Evolutionary conservation across 1,140 invertebrate species (phyloP).

Genomic region (Zaprionus ghesquierei): DNA sequence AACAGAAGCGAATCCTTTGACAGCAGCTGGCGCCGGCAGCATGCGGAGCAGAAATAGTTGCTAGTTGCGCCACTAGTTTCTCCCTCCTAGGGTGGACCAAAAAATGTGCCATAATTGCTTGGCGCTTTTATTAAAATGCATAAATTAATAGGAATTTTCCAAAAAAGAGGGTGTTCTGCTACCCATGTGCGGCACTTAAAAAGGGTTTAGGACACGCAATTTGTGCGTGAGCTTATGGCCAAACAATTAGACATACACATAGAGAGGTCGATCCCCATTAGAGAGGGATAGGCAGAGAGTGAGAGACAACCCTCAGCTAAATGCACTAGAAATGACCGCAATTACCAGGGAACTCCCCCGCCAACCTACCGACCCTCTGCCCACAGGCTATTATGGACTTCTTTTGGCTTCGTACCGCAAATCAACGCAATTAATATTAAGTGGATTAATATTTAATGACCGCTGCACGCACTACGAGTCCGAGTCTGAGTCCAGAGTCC

Average conservation of each 20-base stretch:
- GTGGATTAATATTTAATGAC: constrained; percentile 81
- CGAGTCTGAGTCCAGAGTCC: constrained; percentile 1
- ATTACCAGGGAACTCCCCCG: constrained; percentile 37
- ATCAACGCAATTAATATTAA: constrained; percentile 81
- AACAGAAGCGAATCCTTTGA: constrained; percentile 60
- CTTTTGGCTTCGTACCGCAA: constrained; percentile 41
- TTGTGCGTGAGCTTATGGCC: constrained; percentile 54
- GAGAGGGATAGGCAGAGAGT: too few relatives aligned
- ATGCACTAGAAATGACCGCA: constrained; percentile 69
- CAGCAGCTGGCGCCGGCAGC: constrained; percentile 57
- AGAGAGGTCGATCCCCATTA: constrained; percentile 14
- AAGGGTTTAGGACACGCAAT: constrained; percentile 54
- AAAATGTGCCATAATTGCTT: constrained; percentile 63
- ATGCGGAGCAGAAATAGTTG: constrained; percentile 56
- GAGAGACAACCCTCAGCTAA: constrained; percentile 35
- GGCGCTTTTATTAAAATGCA: constrained; percentile 76
- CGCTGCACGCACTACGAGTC: constrained; percentile 53
- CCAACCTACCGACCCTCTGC: not conserved
- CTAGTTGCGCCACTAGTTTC: not conserved
- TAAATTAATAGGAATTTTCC: constrained; percentile 70
- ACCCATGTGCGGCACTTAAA: constrained; percentile 56
- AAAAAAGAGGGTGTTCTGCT: not conserved
- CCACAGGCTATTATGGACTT: constrained; percentile 22
- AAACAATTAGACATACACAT: constrained; percentile 59
- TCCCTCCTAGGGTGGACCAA: constrained; percentile 14